Base-by-base conservation (phyloP, 2,113 vertebrate genomes). In the Indri indri region DNA sequence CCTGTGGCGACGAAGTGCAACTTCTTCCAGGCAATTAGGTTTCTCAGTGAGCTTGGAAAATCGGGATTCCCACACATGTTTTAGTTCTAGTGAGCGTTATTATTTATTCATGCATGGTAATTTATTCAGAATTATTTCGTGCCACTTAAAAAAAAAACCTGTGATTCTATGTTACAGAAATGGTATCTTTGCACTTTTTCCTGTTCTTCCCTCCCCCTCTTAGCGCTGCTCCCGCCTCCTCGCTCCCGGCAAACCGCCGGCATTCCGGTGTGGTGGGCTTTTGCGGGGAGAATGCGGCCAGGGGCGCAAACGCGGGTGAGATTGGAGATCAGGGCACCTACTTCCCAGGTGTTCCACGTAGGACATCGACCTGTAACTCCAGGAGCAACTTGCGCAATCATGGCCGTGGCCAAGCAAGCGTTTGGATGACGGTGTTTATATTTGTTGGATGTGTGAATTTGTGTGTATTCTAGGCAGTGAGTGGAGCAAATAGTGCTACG, bases 1-100 rank as follows among this genome's bases (percentile, higher is more conserved):
- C 61, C 85, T 50, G 83, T 42, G 92, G 90, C 18, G 66, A 92
- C 23, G 9, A 73, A 96, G 80, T 54, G 54, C 47, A 86, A 95
- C 95, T 98, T 89, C 85, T 87, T 91, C n/a, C n/a, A 87, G 84
- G 83, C 87, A 91, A 34, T 84, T n/a, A 8, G 81, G 84, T 74
- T 94, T 93, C 59, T 20, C 73, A 23, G 70, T 47, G 66, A 96
- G 68, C 47, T 90, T 50, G 40, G 91, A 42, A 94, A 74, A 88
- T 71, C 12, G 68, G 93, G 80, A 93, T 96, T 97, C 65, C 91
- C 95, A 20, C 66, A 34, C 94, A 83, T 68, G 68, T 83, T 89
- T 93, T 81, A 84, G 94, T 61, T 6, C 66, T 63, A 87, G 61
- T 94, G 96, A 90, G 52, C 37, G 34, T 12, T 70, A 76, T 97